phyloP scores from a whole-genome alignment of 2,797 vertebrate species.

The Pempheris klunzingeri region DNA sequence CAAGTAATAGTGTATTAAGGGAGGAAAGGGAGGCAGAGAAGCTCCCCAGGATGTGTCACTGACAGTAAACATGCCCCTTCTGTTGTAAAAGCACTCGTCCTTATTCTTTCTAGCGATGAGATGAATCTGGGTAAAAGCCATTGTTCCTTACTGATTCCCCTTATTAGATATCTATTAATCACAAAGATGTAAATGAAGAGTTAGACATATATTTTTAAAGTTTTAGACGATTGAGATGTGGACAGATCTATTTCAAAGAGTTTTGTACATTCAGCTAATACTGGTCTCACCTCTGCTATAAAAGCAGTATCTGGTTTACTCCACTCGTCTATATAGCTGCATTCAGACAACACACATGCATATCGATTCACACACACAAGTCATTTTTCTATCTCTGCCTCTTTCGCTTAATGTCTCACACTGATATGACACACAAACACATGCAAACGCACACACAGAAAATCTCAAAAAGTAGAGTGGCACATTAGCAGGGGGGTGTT shows the following conservation, averaged over 20 bases:
- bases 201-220: constrained; percentile 17
- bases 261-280: not conserved
- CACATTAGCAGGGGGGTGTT: constrained; percentile 73
- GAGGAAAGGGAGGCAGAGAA: constrained; percentile 13
- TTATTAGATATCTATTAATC: constrained; percentile 27
- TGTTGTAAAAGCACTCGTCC: constrained; percentile 41
- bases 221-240: not conserved
- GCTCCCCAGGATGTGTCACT: constrained; percentile 31
- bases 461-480: constrained; percentile 50
- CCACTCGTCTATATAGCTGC: not conserved
- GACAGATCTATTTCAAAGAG: constrained; percentile 17
- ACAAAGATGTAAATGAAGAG: constrained; percentile 4
- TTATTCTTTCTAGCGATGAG: constrained; percentile 25
- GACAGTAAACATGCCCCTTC: constrained; percentile 46
- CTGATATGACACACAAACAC: not conserved
- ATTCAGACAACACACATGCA: constrained; percentile 6
- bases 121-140: constrained; percentile 18
- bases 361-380: not conserved
- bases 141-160: constrained; percentile 31
- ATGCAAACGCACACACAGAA: constrained; percentile 31
- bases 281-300: not conserved
- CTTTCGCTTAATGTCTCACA: constrained; percentile 12
- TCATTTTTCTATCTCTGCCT: not conserved
- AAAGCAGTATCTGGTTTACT: not conserved
- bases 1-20: constrained; percentile 5